Evolutionary conservation across 1,140 invertebrate species (phyloP).

Genomic region (Pseudomyrmex cubaensis): DNA sequence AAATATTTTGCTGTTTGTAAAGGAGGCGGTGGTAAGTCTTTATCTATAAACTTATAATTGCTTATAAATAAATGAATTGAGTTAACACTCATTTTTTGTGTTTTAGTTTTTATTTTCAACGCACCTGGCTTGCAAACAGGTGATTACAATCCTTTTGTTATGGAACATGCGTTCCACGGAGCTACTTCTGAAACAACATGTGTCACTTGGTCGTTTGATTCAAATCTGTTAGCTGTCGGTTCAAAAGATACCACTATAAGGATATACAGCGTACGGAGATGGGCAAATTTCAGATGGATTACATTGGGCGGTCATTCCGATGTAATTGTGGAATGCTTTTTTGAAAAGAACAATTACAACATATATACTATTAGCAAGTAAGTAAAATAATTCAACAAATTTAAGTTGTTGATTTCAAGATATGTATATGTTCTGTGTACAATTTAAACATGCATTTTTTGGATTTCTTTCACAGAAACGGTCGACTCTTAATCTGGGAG

Average conservation of each 20-base stretch:
- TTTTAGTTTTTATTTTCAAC: conserved; percentile 94
- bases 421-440: background rate
- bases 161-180: conserved; percentile 93
- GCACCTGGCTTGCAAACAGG: conserved; percentile 92
- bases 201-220: conserved; percentile 96
- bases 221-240: conserved; percentile 93
- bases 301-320: conserved; percentile 93
- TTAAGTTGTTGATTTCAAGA: background rate
- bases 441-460: conserved; percentile 44
- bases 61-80: conserved; percentile 38
- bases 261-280: conserved; percentile 91
- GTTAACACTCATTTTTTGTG: conserved; percentile 53
- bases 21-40: conserved; percentile 89
- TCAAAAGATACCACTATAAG: conserved; percentile 94
- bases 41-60: conserved; percentile 18
- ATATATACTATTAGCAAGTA: conserved; percentile 91
- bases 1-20: conserved; percentile 96
- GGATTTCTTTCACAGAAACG: conserved; percentile 85
- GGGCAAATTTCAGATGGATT: conserved; percentile 90
- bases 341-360: conserved; percentile 94
- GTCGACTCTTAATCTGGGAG: conserved; percentile 94
- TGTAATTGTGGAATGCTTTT: conserved; percentile 93
- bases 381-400: conserved; percentile 42
- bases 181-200: conserved; percentile 93
- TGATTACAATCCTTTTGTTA: conserved; percentile 95